Base-by-base conservation (phyloP, 2,797 vertebrate species). In the Prunella strophiata region DNA sequence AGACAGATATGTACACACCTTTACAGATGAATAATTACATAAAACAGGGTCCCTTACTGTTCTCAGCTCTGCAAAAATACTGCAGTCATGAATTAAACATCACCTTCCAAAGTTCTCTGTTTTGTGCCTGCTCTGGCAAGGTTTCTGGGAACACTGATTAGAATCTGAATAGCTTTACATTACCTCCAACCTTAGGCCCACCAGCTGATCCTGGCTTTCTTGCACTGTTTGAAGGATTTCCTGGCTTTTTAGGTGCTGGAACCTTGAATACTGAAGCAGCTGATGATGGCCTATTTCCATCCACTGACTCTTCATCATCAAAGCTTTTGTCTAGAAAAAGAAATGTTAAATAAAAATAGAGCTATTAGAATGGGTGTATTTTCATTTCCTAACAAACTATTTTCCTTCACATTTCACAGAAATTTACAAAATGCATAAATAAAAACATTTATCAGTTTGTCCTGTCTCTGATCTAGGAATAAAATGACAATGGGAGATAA, bases 221-320 rank as follows among this genome's bases (percentile, higher is more conserved):
- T 84, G 98, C 97, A 52, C 98, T 98, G 96, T 98, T 98, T 12
- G 98, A 98, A 58, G 99, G 97, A 96, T 99, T 99, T 92, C 98
- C 98, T 45, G 98, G 96, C 97, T 99, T 99, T 97, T 99, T 99
- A 93, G 99, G 98, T 97, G 98, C 98, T 27, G 99, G 99, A 95
- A 99, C 98, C 98, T 99, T 99, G 97, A 99, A 99, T 73, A 98
- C 98, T 95, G 99, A 98, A 98, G 98, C 98, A 97, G 98, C 98
- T 65, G 99, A 98, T 42, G 98, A 98, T 74, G 99, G 98, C 93
- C 98, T 99, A 97, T 98, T 99, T 97, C 99, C 99, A 97, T 99
- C 99, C 98, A 99, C 98, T 36, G 99, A 99, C 96, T 99, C 99
- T 57, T 99, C 99, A 97, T 99, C 99, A 86, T 99, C 99, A 94